Evolutionary conservation across 2,797 vertebrate genomes (phyloP), one percentile per base, ranked within the genome.

Genomic region (Acanthurus tractus): DNA sequence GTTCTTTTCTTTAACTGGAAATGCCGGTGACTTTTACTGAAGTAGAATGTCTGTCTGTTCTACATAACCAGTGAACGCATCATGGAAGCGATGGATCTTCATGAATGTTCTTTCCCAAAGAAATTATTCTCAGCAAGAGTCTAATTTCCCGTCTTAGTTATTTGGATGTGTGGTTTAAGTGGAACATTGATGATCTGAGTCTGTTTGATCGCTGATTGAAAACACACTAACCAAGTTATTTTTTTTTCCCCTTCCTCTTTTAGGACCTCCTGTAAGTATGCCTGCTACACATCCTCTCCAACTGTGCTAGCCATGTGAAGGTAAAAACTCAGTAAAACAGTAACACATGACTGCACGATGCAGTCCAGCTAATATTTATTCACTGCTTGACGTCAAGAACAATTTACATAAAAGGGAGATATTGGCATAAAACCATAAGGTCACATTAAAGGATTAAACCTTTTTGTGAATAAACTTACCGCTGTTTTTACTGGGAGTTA

Each of bases 231-330:
- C 86, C 79, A 80, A 87, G 82, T 74, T 1, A 63, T 72, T 69
- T 74, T 84, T 84, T 72, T 84, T 79, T 18, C 59, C 79, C 68
- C 25, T 77, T 42, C 40, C 22, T 92, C 76, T 92, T 90, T 85
- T 92, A 99, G 98, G 98, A 96, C 96, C 96, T 95, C 96, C 98
- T 95, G 98, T 99, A 98, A 99, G 98, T 99, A 99, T 90, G 40
- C 74, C 83, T 56, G 88, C 83, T 84, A 89, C 85, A 54, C 84
- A 75, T 82, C 86, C 81, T 79, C 82, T 66, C 61, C 81, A 76
- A 76, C 65, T 80, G 70, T 73, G 76, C 77, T 61, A 44, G 8
- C 74, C 66, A 56, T 3, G 44, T 58, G 46, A 90, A 93, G 91
- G 92, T 94, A 93, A 92, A 86, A 67, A 29, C 1, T 53, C 4